Evolutionary conservation across 2,113 vertebrate species (phyloP).

Genomic region (Xenopus borealis): DNA sequence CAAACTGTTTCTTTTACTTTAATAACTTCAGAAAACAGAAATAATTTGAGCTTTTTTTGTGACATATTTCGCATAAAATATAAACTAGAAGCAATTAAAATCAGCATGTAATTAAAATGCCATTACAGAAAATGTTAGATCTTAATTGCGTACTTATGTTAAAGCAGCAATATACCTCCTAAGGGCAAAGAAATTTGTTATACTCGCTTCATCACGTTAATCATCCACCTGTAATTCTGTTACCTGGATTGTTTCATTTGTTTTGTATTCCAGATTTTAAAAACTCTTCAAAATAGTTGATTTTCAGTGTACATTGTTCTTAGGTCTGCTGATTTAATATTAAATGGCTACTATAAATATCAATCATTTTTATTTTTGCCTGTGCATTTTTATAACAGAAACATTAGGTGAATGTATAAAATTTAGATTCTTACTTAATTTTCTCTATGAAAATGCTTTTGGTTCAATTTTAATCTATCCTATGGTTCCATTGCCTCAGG

Average conservation of each 20-base stretch:
- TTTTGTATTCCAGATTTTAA: conserved; percentile 3
- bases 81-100: conserved; percentile 51
- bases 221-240: conserved; percentile 42
- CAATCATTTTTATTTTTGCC: too few relatives aligned
- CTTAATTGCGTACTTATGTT: conserved; percentile 45
- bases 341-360: too few relatives aligned
- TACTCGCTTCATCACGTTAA: conserved; percentile 36
- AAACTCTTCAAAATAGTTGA: not conserved
- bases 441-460: too few relatives aligned
- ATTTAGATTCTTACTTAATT: too few relatives aligned
- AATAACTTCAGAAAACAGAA: conserved; percentile 15
- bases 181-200: conserved; percentile 44
- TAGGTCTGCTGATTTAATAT: too few relatives aligned
- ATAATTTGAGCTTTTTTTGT: conserved; percentile 48
- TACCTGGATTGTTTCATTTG: not conserved
- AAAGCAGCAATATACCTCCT: conserved; percentile 45
- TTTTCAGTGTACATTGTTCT: too few relatives aligned
- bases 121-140: conserved; percentile 53
- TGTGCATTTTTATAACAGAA: too few relatives aligned
- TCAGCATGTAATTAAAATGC: conserved; percentile 50
- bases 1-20: conserved; percentile 3
- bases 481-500: too few relatives aligned
- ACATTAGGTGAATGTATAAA: too few relatives aligned
- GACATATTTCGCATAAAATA: conserved; percentile 39
- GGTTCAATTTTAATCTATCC: too few relatives aligned